Evolutionary conservation across 2,113 vertebrate genomes (phyloP), one percentile per base, ranked within the genome.

Genomic region (Heterochromis multidens): DNA sequence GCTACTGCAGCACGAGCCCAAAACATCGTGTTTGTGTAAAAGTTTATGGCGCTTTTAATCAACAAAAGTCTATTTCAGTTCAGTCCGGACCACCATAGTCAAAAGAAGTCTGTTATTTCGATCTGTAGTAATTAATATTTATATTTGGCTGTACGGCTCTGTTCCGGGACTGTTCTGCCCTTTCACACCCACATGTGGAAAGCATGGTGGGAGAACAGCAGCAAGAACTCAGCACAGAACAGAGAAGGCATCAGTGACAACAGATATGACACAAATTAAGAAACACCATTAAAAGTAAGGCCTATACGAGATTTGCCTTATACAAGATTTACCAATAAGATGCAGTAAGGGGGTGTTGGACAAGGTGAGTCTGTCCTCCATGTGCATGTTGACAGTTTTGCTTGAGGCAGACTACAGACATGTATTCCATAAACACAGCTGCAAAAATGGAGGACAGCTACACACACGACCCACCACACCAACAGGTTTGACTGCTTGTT

Each of bases 401-500:
- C 19, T 31, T 63, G n/a, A 37, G 13, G 33, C 62, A 65, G 62
- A 19, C 14, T 63, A 14, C 70, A 57, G 12, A 14, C 10, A 40
- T n/a, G 31, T 13, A 49, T 72, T 14, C 23, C 77, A 3, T 54
- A 31, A 59, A 76, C 46, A 27, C 59, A 61, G 23, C 11, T 3
- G 56, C 17, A 79, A 9, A 56, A 80, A 76, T 31, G 7, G 2
- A 78, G 16, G 31, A 81, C 37, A 61, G 35, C 61, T 16, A 56
- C 35, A 23, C 1, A 65, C 54, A 83, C 4, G 0, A 33, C 60
- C 63, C 40, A 62, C 33, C 43, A 74, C 23, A 85, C 37, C 10
- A 82, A 90, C 89, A 80, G 81, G 91, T 94, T 82, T 87, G 72
- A 87, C 86, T 27, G 49, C 90, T 84, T 7, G 13, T 87, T 79